Evolutionary conservation across 2,797 vertebrate genomes (phyloP).

Genomic region (Gambusia yucatana): DNA sequence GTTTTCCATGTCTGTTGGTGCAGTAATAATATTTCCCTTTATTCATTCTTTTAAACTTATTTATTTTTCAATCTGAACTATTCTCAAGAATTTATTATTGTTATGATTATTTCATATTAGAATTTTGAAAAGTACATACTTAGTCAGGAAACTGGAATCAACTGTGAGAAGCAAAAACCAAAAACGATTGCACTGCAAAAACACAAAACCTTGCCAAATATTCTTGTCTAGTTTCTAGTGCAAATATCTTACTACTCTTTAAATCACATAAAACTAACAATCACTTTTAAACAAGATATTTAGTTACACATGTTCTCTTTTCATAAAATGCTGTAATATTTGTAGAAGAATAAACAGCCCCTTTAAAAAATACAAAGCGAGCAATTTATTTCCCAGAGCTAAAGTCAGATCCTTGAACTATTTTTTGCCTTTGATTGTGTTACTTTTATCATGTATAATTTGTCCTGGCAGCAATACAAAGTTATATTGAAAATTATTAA

Average conservation of each 20-base stretch:
- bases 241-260: no score
- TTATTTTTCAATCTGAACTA: constrained; percentile 52
- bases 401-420: constrained; percentile 48
- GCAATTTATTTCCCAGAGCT: constrained; percentile 28
- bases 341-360: constrained; percentile 57
- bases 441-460: constrained; percentile 72
- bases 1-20: constrained; percentile 57
- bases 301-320: constrained; percentile 29
- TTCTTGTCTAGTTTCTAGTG: no score
- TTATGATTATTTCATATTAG: constrained; percentile 24
- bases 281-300: neutral
- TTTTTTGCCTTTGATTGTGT: constrained; percentile 69
- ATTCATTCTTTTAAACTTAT: constrained; percentile 59
- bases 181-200: neutral
- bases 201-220: no score
- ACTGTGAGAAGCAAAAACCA: constrained; percentile 16
- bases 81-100: constrained; percentile 55
- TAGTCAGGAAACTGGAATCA: constrained; percentile 34
- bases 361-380: constrained; percentile 49
- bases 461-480: constrained; percentile 63
- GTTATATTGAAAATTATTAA: constrained; percentile 74
- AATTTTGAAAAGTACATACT: constrained; percentile 25
- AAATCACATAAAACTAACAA: no score
- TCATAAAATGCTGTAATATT: constrained; percentile 48
- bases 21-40: constrained; percentile 61